Evolutionary conservation across 2,888 invertebrate species (phyloP).

Genomic region (Drymonia ruficornis): DNA sequence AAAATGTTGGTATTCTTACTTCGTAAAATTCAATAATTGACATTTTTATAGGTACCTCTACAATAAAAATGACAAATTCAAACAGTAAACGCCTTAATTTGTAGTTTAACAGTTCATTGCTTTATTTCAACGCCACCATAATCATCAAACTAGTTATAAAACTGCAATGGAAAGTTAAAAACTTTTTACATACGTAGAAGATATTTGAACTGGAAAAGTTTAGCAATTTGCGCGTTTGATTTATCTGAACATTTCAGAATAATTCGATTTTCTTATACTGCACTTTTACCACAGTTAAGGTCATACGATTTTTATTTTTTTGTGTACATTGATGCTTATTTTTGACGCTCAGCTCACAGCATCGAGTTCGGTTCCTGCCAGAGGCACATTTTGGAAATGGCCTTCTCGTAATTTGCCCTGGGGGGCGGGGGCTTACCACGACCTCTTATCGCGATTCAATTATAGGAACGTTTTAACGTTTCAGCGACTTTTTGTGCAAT

Average conservation of each 20-base stretch:
- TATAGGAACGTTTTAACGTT: no score
- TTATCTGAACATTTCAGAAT: conserved; percentile 2
- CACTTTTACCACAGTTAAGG: not conserved
- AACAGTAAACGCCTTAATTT: not conserved
- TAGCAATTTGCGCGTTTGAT: not conserved
- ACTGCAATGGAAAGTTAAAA: not conserved
- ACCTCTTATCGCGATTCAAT: no score
- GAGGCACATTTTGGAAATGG: no score
- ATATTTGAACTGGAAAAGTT: not conserved
- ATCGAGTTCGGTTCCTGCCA: no score
- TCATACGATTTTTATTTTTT: no score
- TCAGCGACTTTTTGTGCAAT: no score
- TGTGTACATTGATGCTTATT: no score
- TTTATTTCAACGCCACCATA: not conserved
- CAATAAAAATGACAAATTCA: not conserved
- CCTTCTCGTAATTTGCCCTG: no score
- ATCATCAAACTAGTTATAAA: not conserved
- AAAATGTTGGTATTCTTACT: no score
- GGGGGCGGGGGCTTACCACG: no score
- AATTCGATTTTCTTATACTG: not conserved
- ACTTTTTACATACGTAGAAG: conserved; percentile 1
- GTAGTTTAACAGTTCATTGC: not conserved
- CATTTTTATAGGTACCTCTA: not conserved
- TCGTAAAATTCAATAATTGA: not conserved
- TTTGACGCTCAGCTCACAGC: no score